Percentiles rank a stretch among this genome's conserved stretches.
Evolutionary conservation across 2,113 vertebrate species (phyloP).

Genomic region (Cyphomyrus plagiostoma): DNA sequence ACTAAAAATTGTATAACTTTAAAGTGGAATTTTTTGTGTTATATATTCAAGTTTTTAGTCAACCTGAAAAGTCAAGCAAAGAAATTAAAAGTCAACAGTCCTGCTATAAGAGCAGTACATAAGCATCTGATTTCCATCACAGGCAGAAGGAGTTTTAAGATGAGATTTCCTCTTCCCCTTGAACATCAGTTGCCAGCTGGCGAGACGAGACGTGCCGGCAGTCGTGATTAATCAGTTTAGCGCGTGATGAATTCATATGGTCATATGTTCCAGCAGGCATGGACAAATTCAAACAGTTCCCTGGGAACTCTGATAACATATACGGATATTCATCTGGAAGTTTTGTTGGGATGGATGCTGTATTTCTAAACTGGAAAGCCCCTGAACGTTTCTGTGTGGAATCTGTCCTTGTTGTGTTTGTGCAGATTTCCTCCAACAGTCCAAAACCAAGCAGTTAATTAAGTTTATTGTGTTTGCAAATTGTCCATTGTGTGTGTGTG

Average conservation of each 20-base stretch:
- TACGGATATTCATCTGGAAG: background rate
- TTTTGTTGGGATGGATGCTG: background rate
- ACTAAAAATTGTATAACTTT: background rate
- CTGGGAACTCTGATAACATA: background rate
- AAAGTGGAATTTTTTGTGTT: background rate
- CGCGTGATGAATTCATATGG: background rate
- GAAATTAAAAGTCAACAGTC: background rate
- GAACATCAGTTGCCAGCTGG: background rate
- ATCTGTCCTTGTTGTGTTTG: background rate
- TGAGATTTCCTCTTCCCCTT: background rate
- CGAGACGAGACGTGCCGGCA: background rate
- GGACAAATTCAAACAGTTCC: constrained; percentile 10
- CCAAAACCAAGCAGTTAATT: background rate
- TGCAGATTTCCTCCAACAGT: background rate
- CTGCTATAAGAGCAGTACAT: background rate
- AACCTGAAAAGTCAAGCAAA: background rate
- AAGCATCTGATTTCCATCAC: background rate
- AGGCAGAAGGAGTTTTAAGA: background rate
- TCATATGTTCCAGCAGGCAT: constrained; percentile 10
- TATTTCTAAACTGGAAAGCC: background rate
- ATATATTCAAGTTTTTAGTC: background rate
- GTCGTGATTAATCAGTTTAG: constrained; percentile 17
- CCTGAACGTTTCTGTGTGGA: background rate
- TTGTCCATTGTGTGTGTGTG: background rate
- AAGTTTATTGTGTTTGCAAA: background rate